Evolutionary conservation across 2,797 vertebrate species (phyloP).

Genomic region (Ara ararauna): DNA sequence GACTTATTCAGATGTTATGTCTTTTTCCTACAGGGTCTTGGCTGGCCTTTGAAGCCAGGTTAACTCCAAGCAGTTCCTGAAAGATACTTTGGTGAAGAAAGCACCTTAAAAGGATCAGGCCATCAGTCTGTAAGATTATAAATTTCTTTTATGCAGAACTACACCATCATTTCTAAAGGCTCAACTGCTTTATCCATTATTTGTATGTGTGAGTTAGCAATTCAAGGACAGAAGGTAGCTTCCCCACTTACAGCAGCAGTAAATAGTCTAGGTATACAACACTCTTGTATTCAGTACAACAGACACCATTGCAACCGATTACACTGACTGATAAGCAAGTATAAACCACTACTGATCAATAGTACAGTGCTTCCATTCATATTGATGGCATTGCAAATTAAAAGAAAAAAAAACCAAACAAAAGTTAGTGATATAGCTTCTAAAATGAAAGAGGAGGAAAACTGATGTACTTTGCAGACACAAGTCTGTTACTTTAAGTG

Average conservation of each 20-base stretch:
- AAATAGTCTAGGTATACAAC: neutral
- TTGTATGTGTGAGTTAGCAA: neutral
- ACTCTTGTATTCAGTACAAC: neutral
- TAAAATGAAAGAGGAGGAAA: neutral
- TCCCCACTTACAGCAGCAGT: neutral
- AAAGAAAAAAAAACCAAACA: neutral
- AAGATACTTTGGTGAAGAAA: neutral
- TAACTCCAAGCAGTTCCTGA: neutral
- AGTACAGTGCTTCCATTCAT: neutral
- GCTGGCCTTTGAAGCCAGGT: neutral
- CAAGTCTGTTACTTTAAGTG: neutral
- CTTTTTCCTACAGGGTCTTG: neutral
- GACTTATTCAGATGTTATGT: neutral
- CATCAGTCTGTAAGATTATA: neutral
- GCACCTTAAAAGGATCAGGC: neutral
- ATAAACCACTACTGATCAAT: neutral
- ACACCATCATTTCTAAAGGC: neutral
- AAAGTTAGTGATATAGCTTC: neutral
- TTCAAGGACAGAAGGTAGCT: neutral
- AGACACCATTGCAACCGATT: neutral
- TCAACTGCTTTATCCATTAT: neutral
- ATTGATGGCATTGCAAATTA: neutral
- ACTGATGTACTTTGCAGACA: neutral
- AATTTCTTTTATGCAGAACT: neutral
- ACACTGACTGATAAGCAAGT: neutral